These are phyloP conservation scores for Zingel zingel DNA, from an alignment of 2,113 vertebrate genomes.

Conservation along the genomic window DNA sequence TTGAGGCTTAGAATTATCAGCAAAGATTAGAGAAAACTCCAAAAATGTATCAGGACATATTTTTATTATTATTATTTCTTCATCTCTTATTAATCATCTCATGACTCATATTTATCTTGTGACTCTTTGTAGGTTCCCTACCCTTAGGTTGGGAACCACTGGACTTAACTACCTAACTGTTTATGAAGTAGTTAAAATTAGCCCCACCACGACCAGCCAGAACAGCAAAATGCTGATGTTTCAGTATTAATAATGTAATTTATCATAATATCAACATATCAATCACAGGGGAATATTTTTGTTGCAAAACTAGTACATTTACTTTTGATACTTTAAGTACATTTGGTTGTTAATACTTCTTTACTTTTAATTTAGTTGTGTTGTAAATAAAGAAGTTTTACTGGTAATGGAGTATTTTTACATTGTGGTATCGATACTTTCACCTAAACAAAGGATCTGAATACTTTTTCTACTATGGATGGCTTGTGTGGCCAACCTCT, in stretches of 20 bases:
- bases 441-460: background rate
- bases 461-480: background rate
- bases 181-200: background rate
- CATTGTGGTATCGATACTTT: background rate
- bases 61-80: too few relatives aligned
- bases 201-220: background rate
- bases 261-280: background rate
- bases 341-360: background rate
- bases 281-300: background rate
- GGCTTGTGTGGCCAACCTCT: background rate
- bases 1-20: background rate
- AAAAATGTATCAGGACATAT: background rate
- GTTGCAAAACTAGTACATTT: background rate
- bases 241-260: background rate
- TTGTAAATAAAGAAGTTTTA: background rate
- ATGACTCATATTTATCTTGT: background rate
- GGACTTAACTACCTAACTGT: background rate
- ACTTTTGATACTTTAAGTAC: background rate
- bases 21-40: background rate
- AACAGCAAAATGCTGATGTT: background rate
- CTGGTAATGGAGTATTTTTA: background rate
- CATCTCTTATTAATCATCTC: background rate
- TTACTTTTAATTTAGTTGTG: background rate
- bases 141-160: background rate
- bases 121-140: background rate